phyloP scores from a whole-genome alignment of 1,140 invertebrate genomes.

The Brachionus manjavacas region DNA sequence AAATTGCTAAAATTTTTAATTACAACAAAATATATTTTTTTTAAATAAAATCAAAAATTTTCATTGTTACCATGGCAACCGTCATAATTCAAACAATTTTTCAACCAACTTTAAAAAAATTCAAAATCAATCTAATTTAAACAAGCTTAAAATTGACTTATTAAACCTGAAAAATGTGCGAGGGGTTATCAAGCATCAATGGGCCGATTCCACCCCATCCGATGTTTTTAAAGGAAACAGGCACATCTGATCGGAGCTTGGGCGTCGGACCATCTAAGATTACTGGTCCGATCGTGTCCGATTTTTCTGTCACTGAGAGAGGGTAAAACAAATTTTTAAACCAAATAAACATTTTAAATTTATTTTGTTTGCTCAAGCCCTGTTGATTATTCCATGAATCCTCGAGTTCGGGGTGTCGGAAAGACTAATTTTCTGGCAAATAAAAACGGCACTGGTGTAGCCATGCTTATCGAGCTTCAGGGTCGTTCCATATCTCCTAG shows the following conservation, averaged over 20 bases:
- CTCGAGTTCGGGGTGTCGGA: not conserved
- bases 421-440: constrained; percentile 10
- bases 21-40: too few species aligned
- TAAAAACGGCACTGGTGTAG: constrained; percentile 27
- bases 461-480: constrained; percentile 16
- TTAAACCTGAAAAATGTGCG: constrained; percentile 28
- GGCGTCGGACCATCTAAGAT: constrained; percentile 23
- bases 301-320: not conserved
- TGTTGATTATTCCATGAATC: constrained; percentile 16
- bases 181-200: constrained; percentile 13
- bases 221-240: constrained; percentile 22
- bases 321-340: not conserved
- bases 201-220: constrained; percentile 29
- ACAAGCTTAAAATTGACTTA: not conserved
- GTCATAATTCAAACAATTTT: not conserved
- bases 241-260: not conserved
- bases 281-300: constrained; percentile 13
- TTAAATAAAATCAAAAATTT: too few species aligned
- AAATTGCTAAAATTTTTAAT: not conserved
- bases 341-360: not conserved
- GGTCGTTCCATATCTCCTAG: not conserved
- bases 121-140: not conserved
- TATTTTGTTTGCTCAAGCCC: not conserved
- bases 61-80: not conserved
- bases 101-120: not conserved